Percentiles rank a stretch among this genome's conserved stretches.
Conservation (phyloP, 2,888 invertebrate genomes). For the Drosophila pegasa region DNA sequence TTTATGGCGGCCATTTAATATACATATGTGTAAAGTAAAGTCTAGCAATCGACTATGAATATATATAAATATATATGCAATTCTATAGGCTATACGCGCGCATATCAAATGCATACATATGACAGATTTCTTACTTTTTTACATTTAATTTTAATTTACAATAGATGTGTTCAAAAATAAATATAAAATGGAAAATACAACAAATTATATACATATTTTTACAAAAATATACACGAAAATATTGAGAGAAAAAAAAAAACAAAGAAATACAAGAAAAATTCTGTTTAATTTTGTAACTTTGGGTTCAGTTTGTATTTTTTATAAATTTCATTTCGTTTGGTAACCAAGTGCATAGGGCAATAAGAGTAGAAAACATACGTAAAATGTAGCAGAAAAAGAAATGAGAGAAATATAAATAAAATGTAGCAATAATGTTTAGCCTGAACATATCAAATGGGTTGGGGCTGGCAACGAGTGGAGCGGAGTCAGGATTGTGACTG, state of each 20-base stretch:
- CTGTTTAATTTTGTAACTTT: constrained; percentile 6
- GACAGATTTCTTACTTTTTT: constrained; percentile 41
- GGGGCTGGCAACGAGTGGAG: constrained; percentile 37
- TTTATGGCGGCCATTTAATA: constrained; percentile 64
- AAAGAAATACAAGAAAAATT: constrained; percentile 6
- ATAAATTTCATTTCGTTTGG: constrained; percentile 9
- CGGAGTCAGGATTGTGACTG: neutral
- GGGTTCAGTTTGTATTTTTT: neutral
- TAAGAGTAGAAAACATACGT: constrained; percentile 49
- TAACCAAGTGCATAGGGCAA: constrained; percentile 62
- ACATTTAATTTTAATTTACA: constrained; percentile 46
- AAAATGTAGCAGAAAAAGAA: constrained; percentile 23
- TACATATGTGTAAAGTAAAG: constrained; percentile 26
- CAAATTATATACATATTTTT: constrained; percentile 45
- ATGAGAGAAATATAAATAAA: constrained; percentile 13
- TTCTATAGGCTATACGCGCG: constrained; percentile 54
- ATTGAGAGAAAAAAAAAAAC: neutral
- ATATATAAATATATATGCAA: constrained; percentile 36
- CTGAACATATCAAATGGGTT: constrained; percentile 54
- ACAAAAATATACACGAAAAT: constrained; percentile 52
- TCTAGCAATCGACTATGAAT: constrained; percentile 46
- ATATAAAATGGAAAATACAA: neutral
- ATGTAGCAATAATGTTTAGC: constrained; percentile 52
- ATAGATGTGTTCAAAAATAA: constrained; percentile 26
- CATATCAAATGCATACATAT: constrained; percentile 64